Evolutionary conservation across 2,113 vertebrate species (phyloP).

Genomic region (Spilogale gracilis): DNA sequence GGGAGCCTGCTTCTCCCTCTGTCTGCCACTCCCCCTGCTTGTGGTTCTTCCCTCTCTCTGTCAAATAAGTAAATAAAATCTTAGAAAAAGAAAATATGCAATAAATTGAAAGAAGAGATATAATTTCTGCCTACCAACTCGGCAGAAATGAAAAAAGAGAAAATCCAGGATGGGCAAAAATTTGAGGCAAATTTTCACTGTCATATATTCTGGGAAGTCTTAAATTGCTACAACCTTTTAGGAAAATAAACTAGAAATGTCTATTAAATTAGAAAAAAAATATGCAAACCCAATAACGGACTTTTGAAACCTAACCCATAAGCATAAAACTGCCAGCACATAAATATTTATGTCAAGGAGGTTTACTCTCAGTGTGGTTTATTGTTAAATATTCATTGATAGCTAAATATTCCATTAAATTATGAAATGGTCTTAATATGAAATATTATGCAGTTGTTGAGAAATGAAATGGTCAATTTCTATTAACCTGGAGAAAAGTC

Average conservation of each 20-base stretch:
- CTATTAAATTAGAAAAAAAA: constrained; percentile 32
- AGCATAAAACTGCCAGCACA: constrained; percentile 32
- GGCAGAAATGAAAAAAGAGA: background rate
- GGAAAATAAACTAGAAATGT: background rate
- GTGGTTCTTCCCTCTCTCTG: background rate
- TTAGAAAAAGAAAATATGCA: background rate
- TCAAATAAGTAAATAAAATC: background rate
- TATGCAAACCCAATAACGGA: background rate
- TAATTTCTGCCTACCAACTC: background rate
- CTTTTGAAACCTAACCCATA: constrained; percentile 8
- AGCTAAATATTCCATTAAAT: background rate
- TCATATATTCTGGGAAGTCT: background rate
- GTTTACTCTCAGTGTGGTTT: background rate
- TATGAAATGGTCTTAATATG: background rate
- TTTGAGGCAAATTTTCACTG: background rate
- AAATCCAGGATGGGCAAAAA: background rate
- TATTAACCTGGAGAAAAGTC: background rate
- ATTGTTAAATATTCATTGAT: background rate
- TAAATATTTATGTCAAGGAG: background rate
- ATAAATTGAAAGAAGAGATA: background rate
- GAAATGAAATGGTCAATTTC: background rate
- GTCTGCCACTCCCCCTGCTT: background rate
- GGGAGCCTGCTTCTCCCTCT: background rate
- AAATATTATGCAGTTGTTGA: constrained; percentile 22
- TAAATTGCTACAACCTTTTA: background rate